phyloP scores from a whole-genome alignment of 2,797 vertebrate genomes.

The Pelodytes ibericus region DNA sequence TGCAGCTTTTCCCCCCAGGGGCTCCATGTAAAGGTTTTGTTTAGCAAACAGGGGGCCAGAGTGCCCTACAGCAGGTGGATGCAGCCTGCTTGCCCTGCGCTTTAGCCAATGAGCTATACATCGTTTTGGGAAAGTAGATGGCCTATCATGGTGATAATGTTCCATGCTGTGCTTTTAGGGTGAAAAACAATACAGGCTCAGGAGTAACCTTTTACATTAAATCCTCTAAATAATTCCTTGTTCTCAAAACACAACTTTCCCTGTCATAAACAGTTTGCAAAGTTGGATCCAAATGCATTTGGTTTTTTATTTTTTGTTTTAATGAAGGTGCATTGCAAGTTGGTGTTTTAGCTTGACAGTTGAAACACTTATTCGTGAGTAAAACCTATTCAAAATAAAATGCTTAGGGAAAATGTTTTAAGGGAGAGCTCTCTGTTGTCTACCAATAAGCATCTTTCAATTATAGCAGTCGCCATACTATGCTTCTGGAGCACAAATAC shows the following conservation, averaged over 20 bases:
- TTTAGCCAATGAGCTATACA: conserved; percentile 49
- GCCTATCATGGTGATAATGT: conserved; percentile 31
- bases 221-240: background rate
- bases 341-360: no score
- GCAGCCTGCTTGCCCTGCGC: conserved; percentile 38
- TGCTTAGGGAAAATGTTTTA: no score
- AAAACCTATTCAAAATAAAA: no score
- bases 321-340: no score
- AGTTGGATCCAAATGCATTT: background rate
- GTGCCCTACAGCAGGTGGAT: conserved; percentile 6
- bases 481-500: no score
- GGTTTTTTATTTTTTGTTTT: no score
- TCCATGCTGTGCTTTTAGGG: conserved; percentile 44
- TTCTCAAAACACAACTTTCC: background rate
- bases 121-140: conserved; percentile 48
- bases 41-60: conserved; percentile 33
- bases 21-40: conserved; percentile 52
- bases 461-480: no score
- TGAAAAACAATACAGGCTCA: background rate
- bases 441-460: no score
- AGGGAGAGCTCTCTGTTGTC: no score
- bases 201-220: background rate
- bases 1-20: conserved; percentile 5
- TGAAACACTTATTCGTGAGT: no score
- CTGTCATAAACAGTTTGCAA: background rate